Evolutionary conservation across 1,140 invertebrate genomes (phyloP), one percentile per base, ranked within the genome.

Genomic region (Cydia pomonella): DNA sequence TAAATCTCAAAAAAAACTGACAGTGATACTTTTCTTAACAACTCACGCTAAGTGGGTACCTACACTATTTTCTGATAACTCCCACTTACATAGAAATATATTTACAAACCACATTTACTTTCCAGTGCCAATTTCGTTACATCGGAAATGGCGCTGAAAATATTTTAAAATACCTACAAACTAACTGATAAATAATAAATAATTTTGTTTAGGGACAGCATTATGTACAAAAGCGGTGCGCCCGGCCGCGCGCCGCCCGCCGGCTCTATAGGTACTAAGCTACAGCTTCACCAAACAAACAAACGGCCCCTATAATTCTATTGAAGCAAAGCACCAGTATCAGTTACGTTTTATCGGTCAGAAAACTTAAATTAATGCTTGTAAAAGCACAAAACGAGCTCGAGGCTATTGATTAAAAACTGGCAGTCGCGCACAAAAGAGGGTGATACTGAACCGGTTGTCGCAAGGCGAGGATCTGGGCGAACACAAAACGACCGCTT

Each of bases 131-230:
- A 77, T 83, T 83, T 77, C 74, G 78, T 81, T 77, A 81, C 78
- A 82, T 72, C 63, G 50, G 63, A 76, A 76, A 79, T 80, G 27
- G 64, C 29, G 78, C 75, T 81, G 81, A 82, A 83, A 82, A 85
- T 78, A 81, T 77, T 76, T 81, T 79, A 78, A 74, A 88, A 87
- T 77, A 75, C 79, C 83, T 90, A 91, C 41, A 75, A 87, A 82
- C 86, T 89, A 89, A 85, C 82, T 72, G 82, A 91, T 90, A 92
- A 90, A 89, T 89, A 92, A 92, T 92, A 91, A 92, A 92, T 92
- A 92, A 84, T 88, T 87, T 89, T 83, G 83, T 82, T 78, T 80
- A 81, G 82, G 87, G 83, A 88, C 80, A 90, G 87, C 85, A 81
- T 82, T 91, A 91, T 91, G 74, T 92, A 92, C 91, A 92, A 79